Conservation (phyloP, 2,797 vertebrate genomes). For the Choloepus didactylus region DNA sequence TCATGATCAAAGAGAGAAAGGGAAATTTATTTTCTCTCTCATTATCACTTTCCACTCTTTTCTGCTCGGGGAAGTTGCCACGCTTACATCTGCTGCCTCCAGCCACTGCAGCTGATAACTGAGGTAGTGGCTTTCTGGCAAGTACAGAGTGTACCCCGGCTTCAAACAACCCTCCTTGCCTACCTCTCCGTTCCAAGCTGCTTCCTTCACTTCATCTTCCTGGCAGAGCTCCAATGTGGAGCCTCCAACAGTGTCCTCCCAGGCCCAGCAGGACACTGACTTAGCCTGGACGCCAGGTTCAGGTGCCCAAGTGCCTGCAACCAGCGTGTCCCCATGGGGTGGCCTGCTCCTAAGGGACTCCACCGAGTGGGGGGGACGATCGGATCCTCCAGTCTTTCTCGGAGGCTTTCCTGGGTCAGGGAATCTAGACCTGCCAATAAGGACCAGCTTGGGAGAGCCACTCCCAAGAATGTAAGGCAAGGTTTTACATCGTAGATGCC, state of each 20-base stretch:
- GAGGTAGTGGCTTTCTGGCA: background rate
- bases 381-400: background rate
- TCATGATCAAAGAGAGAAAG: background rate
- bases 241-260: background rate
- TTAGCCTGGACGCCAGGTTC: background rate
- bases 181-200: rapidly evolving
- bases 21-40: background rate
- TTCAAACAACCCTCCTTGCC: background rate
- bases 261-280: background rate
- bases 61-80: background rate
- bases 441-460: background rate
- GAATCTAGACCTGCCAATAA: background rate
- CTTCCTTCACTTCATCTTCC: background rate
- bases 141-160: rapidly evolving
- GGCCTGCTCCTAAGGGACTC: background rate
- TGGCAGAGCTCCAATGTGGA: background rate
- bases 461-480: background rate
- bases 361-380: rapidly evolving
- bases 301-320: background rate
- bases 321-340: rapidly evolving
- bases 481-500: background rate
- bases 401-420: background rate
- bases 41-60: background rate
- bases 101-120: background rate
- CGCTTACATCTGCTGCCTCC: background rate